Evolutionary conservation across 2,888 invertebrate species (phyloP), one percentile per base, ranked within the genome.

Genomic region (Gisinianus flammeolus): DNA sequence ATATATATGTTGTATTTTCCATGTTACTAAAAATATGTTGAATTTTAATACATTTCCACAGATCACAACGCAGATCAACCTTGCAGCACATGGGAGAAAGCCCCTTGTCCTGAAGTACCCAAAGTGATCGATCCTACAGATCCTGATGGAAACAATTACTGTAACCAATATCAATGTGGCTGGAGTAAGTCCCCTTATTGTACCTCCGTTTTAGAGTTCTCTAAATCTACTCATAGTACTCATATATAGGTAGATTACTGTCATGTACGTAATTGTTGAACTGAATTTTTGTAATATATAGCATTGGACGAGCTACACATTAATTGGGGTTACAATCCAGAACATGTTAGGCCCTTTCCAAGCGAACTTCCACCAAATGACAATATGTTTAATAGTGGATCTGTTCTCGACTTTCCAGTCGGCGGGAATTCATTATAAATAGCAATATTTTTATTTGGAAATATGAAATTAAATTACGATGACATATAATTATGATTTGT

Each of bases 271-370:
- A n/a, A n/a, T n/a, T n/a, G n/a, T n/a, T n/a, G n/a, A n/a, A n/a
- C n/a, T n/a, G n/a, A n/a, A n/a, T n/a, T n/a, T n/a, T n/a, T n/a
- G n/a, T n/a, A n/a, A n/a, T n/a, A n/a, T n/a, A n/a, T n/a, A n/a
- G n/a, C 44, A 4, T 19, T 44, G 44, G 44, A 44, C 19, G 44
- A 44, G 19, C 19, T 44, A 44, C 44, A 44, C 8, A 44, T 44
- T 44, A 44, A 44, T 44, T 44, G 44, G 44, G 44, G 44, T 44
- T 58, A 58, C 58, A 58, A 58, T 58, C 58, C 58, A n/a, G 58
- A 58, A 58, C 58, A 58, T 58, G 58, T 58, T 22, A 44, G 44
- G 35, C 35, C 12, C 12, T 35, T 35, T 35, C 12, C 35, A 35
- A 35, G 2, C 19, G 44, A 44, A 44, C 16, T 44, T 44, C 44